A percentile compares a stretch with the other conserved stretches of the same genome.
phyloP scores from a whole-genome alignment of 2,888 invertebrate genomes.

The Lepeophtheirus nordmannii region DNA sequence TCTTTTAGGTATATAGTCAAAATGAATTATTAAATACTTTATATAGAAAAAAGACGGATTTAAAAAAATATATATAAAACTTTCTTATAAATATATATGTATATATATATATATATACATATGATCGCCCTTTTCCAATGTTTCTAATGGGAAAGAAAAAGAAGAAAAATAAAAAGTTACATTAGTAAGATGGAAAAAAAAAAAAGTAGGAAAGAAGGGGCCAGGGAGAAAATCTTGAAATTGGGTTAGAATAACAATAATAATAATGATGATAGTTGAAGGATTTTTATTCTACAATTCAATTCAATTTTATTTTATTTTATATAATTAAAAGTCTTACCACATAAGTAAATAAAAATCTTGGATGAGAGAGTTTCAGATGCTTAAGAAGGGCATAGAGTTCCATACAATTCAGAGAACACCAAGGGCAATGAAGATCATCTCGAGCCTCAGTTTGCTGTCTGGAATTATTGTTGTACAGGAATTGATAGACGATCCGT shows the following conservation, averaged over 20 bases:
- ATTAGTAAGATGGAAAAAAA: not conserved
- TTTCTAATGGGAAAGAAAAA: constrained; percentile 6
- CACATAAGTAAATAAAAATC: constrained; percentile 24
- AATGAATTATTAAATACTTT: constrained; percentile 7
- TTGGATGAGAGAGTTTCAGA: constrained; percentile 69
- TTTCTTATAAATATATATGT: not conserved
- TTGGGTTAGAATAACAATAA: not conserved
- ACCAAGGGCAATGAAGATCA: constrained; percentile 90
- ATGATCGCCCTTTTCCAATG: constrained; percentile 2
- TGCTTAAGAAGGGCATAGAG: constrained; percentile 82
- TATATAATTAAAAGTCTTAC: not conserved
- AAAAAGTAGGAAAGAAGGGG: not conserved
- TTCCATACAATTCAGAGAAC: constrained; percentile 69
- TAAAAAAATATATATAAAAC: constrained; percentile 3
- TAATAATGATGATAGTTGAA: not conserved
- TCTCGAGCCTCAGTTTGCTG: constrained; percentile 89
- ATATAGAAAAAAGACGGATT: not conserved
- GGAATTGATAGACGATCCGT: constrained; percentile 84
- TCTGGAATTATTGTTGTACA: constrained; percentile 81
- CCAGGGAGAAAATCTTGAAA: not conserved
- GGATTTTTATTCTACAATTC: not conserved
- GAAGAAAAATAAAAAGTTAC: not conserved
- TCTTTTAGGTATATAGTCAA: constrained; percentile 2
- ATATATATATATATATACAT: not conserved
- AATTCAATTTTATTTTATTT: not conserved